Percentiles rank a stretch among this genome's conserved stretches.
Conservation (phyloP, 2,797 vertebrate species). For the Varecia variegata region DNA sequence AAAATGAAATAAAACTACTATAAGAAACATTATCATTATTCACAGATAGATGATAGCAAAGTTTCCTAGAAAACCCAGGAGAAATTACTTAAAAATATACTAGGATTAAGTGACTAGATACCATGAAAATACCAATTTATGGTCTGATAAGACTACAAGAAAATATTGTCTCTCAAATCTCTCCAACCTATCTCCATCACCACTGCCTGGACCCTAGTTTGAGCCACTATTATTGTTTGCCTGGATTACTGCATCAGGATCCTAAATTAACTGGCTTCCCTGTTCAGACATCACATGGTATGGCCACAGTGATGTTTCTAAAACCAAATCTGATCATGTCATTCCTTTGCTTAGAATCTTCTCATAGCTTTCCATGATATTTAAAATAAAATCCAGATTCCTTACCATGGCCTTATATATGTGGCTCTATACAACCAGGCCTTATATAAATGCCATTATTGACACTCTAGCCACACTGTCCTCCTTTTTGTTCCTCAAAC, state of each 20-base stretch:
- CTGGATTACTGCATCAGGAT: background rate
- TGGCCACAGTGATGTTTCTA: background rate
- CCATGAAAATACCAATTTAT: background rate
- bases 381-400: conserved; percentile 9
- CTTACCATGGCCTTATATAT: background rate
- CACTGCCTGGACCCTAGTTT: background rate
- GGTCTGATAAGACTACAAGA: background rate
- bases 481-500: background rate
- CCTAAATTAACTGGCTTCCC: background rate
- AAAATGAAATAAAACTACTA: background rate
- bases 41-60: background rate
- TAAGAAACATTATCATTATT: background rate
- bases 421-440: background rate
- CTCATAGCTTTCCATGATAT: background rate
- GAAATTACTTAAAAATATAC: background rate
- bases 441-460: background rate
- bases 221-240: background rate
- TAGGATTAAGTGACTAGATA: background rate
- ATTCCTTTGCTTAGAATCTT: background rate
- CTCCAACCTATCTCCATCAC: too few species aligned
- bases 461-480: background rate
- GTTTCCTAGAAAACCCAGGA: background rate
- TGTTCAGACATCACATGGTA: background rate
- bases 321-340: background rate
- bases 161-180: background rate